Percentiles rank a stretch among this genome's conserved stretches.
phyloP scores from a whole-genome alignment of 2,888 invertebrate genomes.

The Dichetophora obliterata region DNA sequence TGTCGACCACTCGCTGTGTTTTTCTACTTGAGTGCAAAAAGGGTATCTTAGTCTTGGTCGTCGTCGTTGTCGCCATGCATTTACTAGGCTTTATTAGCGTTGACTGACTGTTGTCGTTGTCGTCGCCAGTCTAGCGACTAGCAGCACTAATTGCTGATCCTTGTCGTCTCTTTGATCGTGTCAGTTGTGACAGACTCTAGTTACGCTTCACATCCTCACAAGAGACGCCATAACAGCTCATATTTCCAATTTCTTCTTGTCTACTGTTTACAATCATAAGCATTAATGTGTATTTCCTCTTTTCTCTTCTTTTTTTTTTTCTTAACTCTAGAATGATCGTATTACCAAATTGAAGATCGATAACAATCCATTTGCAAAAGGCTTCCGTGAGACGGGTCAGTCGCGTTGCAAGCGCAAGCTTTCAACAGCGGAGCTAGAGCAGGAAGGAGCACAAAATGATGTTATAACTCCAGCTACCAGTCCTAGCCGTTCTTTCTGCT shows the following conservation, averaged over 20 bases:
- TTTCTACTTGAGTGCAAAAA: slow-evolving; percentile 19
- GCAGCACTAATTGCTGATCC: slow-evolving; percentile 34
- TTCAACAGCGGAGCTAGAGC: slow-evolving; percentile 57
- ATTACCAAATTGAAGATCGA: slow-evolving; percentile 93
- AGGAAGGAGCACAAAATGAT: slow-evolving; percentile 39
- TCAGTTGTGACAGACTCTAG: slow-evolving; percentile 37
- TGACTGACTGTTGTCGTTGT: background rate
- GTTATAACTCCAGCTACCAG: slow-evolving; percentile 36
- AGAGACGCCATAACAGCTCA: slow-evolving; percentile 42
- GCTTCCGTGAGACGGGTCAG: slow-evolving; percentile 89
- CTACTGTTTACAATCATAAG: slow-evolving; percentile 10
- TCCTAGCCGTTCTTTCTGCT: background rate
- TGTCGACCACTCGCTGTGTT: slow-evolving; percentile 44
- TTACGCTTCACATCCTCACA: slow-evolving; percentile 16
- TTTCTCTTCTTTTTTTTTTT: slow-evolving; percentile 47
- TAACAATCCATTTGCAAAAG: slow-evolving; percentile 94
- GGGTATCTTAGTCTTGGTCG: background rate
- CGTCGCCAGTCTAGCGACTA: slow-evolving; percentile 24
- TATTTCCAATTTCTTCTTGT: slow-evolving; percentile 35
- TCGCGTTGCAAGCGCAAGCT: slow-evolving; percentile 80
- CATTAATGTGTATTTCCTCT: slow-evolving; percentile 17
- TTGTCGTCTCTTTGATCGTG: background rate
- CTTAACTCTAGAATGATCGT: slow-evolving; percentile 86
- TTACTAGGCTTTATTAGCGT: background rate
- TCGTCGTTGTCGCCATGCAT: background rate